Conservation (phyloP, 2,113 vertebrate genomes). For the Barbus barbus region DNA sequence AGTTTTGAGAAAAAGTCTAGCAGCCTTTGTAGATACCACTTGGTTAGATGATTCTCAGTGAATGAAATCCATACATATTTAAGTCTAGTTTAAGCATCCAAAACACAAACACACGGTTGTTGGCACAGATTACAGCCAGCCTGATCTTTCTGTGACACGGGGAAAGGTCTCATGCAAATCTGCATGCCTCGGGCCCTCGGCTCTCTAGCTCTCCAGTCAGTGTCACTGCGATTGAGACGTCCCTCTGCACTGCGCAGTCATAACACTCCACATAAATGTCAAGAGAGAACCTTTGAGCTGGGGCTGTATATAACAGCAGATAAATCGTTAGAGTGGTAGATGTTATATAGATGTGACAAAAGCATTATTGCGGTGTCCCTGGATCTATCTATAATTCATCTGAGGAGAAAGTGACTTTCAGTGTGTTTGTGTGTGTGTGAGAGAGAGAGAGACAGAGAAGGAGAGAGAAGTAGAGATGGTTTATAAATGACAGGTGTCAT, state of each 20-base stretch:
- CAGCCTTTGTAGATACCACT: too few relatives aligned
- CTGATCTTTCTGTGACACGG: slow-evolving; percentile 35
- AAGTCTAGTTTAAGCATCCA: background rate
- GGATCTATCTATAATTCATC: slow-evolving; percentile 40
- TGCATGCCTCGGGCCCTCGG: slow-evolving; percentile 16
- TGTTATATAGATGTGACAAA: slow-evolving; percentile 49
- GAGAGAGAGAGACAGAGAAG: background rate
- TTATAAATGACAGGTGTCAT: slow-evolving; percentile 13
- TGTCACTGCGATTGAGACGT: slow-evolving; percentile 41
- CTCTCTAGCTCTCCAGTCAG: slow-evolving; percentile 29
- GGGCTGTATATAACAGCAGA: slow-evolving; percentile 47
- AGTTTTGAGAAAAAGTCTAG: background rate
- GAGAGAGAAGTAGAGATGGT: slow-evolving; percentile 33
- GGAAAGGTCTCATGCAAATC: slow-evolving; percentile 43
- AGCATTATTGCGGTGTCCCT: slow-evolving; percentile 40
- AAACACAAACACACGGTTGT: background rate
- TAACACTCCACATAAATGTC: slow-evolving; percentile 50
- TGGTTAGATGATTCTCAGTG: background rate
- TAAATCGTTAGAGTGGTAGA: slow-evolving; percentile 53
- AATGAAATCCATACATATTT: background rate
- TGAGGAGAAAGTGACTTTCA: slow-evolving; percentile 45
- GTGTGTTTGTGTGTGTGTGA: slow-evolving; percentile 31
- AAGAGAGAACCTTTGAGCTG: slow-evolving; percentile 51
- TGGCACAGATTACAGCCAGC: slow-evolving; percentile 24
- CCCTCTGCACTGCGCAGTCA: slow-evolving; percentile 40